These are phyloP conservation scores for Mastigias papua DNA, from an alignment of 30 jellyfish, hydroid and myxozoan species.

Conservation along the genomic window DNA sequence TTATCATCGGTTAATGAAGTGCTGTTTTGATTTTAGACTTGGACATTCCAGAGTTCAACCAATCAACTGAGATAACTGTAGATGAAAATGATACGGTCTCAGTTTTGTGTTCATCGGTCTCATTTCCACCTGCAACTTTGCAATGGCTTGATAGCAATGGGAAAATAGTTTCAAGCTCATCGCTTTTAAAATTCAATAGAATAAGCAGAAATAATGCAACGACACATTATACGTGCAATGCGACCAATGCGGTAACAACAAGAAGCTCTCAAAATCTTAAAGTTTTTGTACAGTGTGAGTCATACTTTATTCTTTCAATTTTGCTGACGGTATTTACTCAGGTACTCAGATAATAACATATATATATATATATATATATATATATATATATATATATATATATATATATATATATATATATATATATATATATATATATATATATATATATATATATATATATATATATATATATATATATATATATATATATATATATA, in stretches of 20 bases:
- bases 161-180: background rate
- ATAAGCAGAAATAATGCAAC: conserved; percentile 10
- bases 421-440: too few relatives aligned
- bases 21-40: conserved; percentile 12
- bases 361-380: too few relatives aligned
- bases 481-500: too few relatives aligned
- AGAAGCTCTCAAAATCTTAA: conserved; percentile 2
- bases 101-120: conserved; percentile 1
- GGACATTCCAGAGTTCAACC: conserved; percentile 8
- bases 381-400: too few relatives aligned
- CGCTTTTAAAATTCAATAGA: background rate
- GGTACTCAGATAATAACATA: background rate
- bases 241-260: conserved; percentile 14
- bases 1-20: background rate
- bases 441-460: too few relatives aligned
- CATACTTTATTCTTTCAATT: background rate
- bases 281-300: conserved; percentile 41
- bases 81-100: background rate
- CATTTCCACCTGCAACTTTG: conserved; percentile 4
- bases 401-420: too few relatives aligned
- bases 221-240: conserved; percentile 16
- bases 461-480: too few relatives aligned
- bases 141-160: conserved; percentile 14
- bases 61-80: background rate
- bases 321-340: background rate